Conservation (phyloP, 2,797 vertebrate genomes). For the Neosilurus mollespiculum region DNA sequence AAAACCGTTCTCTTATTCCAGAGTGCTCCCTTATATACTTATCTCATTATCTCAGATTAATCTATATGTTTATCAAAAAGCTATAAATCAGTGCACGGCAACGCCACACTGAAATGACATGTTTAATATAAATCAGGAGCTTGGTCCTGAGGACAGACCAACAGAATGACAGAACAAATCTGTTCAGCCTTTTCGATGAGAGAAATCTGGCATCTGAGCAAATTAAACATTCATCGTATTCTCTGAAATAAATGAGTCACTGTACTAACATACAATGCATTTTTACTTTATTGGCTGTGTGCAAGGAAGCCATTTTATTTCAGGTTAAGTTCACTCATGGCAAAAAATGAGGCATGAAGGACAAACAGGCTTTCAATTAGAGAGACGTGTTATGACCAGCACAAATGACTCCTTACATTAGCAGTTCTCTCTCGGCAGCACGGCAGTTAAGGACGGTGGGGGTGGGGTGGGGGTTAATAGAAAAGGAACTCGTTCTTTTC, state of each 20-base stretch:
- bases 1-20: not conserved
- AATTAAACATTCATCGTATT: constrained; percentile 46
- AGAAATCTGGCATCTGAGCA: constrained; percentile 49
- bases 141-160: constrained; percentile 21
- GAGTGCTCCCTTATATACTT: not conserved
- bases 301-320: constrained; percentile 25
- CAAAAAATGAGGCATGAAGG: constrained; percentile 39
- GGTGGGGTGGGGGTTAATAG: too few relatives aligned
- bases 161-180: constrained; percentile 43
- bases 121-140: constrained; percentile 34
- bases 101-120: constrained; percentile 13
- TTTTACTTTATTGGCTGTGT: constrained; percentile 29
- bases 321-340: constrained; percentile 35
- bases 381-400: constrained; percentile 15
- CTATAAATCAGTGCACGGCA: constrained; percentile 3
- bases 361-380: constrained; percentile 29
- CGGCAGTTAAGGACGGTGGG: not conserved
- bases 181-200: constrained; percentile 42
- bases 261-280: constrained; percentile 51
- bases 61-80: constrained; percentile 20
- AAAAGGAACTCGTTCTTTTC: not conserved
- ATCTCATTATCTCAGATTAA: constrained; percentile 8
- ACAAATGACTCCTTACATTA: constrained; percentile 23
- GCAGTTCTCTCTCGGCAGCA: constrained; percentile 8
- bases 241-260: constrained; percentile 55